These are phyloP conservation scores for Luperina testacea DNA, from an alignment of 2,888 invertebrate species.

Conservation along the genomic window DNA sequence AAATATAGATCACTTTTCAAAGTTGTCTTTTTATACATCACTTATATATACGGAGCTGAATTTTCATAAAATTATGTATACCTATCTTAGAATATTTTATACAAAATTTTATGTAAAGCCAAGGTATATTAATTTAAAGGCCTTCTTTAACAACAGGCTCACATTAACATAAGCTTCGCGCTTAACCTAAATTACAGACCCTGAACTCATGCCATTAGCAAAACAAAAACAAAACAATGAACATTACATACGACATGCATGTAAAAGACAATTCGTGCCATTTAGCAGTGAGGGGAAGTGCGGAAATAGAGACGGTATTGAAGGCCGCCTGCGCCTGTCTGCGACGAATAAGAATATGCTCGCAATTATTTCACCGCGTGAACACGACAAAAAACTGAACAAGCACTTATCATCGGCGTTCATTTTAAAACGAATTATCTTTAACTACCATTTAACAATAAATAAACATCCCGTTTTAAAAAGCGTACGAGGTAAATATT, in stretches of 20 bases:
- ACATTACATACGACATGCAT: slow-evolving; percentile 17
- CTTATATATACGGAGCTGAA: not conserved
- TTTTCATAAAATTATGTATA: not conserved
- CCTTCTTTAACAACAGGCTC: slow-evolving; percentile 3
- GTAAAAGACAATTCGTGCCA: slow-evolving; percentile 54
- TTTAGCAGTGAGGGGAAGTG: slow-evolving; percentile 67
- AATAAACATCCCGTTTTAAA: slow-evolving; percentile 64
- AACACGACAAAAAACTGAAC: slow-evolving; percentile 74
- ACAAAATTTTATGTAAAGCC: not conserved
- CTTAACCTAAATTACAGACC: slow-evolving; percentile 37
- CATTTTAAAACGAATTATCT: slow-evolving; percentile 78
- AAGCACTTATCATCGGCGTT: slow-evolving; percentile 73
- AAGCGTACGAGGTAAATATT: slow-evolving; percentile 55
- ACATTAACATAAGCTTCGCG: slow-evolving; percentile 50
- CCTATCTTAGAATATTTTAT: not conserved
- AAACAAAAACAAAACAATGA: slow-evolving; percentile 33
- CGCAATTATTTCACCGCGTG: slow-evolving; percentile 63
- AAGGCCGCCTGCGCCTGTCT: slow-evolving; percentile 67
- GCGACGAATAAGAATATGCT: slow-evolving; percentile 57
- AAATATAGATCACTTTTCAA: slow-evolving; percentile 25
- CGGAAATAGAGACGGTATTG: slow-evolving; percentile 70
- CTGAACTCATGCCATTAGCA: slow-evolving; percentile 11
- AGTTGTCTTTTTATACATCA: not conserved
- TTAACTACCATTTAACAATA: slow-evolving; percentile 70
- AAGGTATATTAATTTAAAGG: not conserved